Conservation (phyloP, 2,113 vertebrate species). For the Stigmatopora argus region DNA sequence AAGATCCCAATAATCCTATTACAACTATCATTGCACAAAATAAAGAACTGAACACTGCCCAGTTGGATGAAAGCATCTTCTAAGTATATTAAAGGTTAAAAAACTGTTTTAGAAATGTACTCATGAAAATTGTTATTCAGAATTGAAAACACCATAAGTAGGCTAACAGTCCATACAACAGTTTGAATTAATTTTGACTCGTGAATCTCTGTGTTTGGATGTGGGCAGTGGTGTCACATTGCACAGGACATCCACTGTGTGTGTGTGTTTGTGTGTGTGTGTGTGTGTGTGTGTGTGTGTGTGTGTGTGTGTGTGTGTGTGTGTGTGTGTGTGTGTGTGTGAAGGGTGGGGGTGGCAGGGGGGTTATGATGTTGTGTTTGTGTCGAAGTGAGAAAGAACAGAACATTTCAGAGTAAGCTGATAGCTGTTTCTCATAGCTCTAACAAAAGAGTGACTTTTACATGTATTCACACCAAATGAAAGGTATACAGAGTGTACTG, state of each 20-base stretch:
- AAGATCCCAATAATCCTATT: neutral
- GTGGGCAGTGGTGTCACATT: slow-evolving; percentile 59
- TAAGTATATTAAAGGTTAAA: neutral
- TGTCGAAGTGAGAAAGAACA: slow-evolving; percentile 17
- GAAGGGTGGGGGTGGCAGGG: neutral
- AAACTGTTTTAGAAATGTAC: neutral
- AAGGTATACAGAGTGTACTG: neutral
- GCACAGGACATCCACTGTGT: slow-evolving; percentile 40
- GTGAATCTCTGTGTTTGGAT: slow-evolving; percentile 34
- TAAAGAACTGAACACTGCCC: neutral
- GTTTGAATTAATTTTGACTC: neutral
- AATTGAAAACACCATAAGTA: neutral
- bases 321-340: neutral
- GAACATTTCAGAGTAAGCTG: slow-evolving; percentile 52
- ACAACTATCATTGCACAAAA: neutral
- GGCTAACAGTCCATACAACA: too few species aligned
- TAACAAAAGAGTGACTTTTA: slow-evolving; percentile 59
- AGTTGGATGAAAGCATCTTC: neutral
- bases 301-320: slow-evolving; percentile 7
- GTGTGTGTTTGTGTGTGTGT: slow-evolving; percentile 3
- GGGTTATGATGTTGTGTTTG: neutral
- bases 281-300: slow-evolving; percentile 15
- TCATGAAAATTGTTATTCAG: neutral
- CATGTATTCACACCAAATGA: slow-evolving; percentile 30
- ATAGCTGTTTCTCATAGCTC: slow-evolving; percentile 56